Evolutionary conservation across 2,888 invertebrate genomes (phyloP).

Genomic region (Erebia aethiops): DNA sequence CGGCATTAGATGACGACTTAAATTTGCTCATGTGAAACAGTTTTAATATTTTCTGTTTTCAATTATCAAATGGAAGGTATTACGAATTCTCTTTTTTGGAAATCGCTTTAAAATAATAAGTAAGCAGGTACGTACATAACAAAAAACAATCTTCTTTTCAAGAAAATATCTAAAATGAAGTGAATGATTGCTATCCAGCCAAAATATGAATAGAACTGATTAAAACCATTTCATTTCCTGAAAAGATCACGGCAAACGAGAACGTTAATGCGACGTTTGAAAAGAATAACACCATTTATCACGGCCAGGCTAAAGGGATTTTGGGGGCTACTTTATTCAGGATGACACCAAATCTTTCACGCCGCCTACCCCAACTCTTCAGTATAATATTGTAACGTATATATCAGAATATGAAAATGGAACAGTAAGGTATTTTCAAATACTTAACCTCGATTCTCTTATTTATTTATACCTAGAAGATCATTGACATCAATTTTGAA

Average conservation of each 20-base stretch:
- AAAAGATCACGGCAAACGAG: conserved; percentile 53
- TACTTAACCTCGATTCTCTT: conserved; percentile 45
- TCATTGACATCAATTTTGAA: conserved; percentile 44
- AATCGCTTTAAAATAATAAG: too few species aligned
- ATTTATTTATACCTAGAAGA: too few species aligned
- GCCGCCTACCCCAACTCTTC: conserved; percentile 50
- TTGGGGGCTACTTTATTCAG: conserved; percentile 62
- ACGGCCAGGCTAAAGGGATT: conserved; percentile 73
- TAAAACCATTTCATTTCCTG: conserved; percentile 44
- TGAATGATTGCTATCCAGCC: conserved; percentile 9
- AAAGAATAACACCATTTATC: conserved; percentile 78
- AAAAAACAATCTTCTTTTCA: too few species aligned
- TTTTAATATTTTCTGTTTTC: too few species aligned
- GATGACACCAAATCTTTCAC: conserved; percentile 73
- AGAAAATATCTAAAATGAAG: not conserved
- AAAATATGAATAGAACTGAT: conserved; percentile 29
- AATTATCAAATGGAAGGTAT: too few species aligned
- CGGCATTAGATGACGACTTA: too few species aligned
- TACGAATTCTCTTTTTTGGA: not conserved
- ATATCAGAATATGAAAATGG: conserved; percentile 44
- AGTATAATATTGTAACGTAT: conserved; percentile 55
- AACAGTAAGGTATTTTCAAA: conserved; percentile 44
- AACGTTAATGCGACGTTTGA: conserved; percentile 65
- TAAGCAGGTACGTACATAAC: too few species aligned
- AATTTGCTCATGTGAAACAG: too few species aligned